Base-by-base conservation (phyloP, 2,113 vertebrate species). In the Pyrgilauda ruficollis region DNA sequence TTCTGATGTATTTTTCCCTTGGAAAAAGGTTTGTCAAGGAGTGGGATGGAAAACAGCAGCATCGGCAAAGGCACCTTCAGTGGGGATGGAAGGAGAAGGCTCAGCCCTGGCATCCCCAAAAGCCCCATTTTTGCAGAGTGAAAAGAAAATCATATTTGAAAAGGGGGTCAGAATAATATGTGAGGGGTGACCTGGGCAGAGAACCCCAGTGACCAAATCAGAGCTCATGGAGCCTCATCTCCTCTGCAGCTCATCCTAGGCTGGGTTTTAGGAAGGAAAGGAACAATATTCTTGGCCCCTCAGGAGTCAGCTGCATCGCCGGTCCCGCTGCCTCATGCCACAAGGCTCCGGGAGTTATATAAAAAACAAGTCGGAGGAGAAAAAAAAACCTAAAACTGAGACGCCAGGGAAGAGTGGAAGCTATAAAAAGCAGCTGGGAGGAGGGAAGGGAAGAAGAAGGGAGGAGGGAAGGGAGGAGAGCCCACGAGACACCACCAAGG, bases 401-500 rank as follows among this genome's bases (percentile, higher is more conserved):
- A 89, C 62, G 22, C 76, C 26, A 23, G 63, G 81, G 63, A 96
- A 91, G 90, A 62, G 67, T 44, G 75, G 80, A 87, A 50, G 80
- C 84, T 95, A 93, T 86, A 94, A 91, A 93, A 95, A 92, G 92
- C 64, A 10, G 19, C 93, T 88, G 95, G 91, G 89, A 80, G 76
- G 69, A 69, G 90, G 83, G 76, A 86, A 86, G 39, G 46, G 63
- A 87, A 63, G 39, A 61, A 87, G 73, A 61, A 78, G 90, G 89
- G 89, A 91, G 89, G 89, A 91, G 89, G 75, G 82, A 86, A 85
- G 53, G 89, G 96, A 75, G 95, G 87, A 75, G 91, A 90, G 91
- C 84, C 87, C 95, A 86, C 56, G 84, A 88, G 80, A 58, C 18
- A 67, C 58, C 4, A 28, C 52, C 8, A 22, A 74, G 84, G 43